These are phyloP conservation scores for Saiga tatarica DNA, from an alignment of 2,113 vertebrate genomes.

Conservation along the genomic window DNA sequence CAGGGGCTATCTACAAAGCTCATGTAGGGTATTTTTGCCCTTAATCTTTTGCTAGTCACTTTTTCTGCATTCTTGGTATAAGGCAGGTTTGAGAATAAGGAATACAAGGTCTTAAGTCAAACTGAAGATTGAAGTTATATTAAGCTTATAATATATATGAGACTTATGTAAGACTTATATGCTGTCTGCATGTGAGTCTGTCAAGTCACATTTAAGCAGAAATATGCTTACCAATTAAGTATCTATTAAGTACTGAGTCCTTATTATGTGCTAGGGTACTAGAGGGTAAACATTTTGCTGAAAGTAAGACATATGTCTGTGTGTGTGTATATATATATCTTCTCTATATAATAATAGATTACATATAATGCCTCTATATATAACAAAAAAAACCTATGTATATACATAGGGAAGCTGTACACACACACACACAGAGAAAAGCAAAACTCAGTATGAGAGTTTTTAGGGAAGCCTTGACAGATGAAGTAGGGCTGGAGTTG, in stretches of 20 bases:
- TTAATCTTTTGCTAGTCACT: background rate
- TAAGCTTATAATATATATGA: background rate
- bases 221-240: slow-evolving; percentile 1
- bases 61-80: background rate
- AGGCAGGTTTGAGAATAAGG: background rate
- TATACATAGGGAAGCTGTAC: background rate
- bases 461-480: background rate
- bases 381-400: background rate
- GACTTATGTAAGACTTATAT: background rate
- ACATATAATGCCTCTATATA: background rate
- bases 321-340: background rate
- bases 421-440: background rate
- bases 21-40: background rate
- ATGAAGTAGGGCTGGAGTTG: background rate
- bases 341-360: background rate
- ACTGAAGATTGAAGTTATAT: background rate
- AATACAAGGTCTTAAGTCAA: background rate
- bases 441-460: background rate
- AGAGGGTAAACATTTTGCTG: background rate
- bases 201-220: background rate
- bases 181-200: background rate
- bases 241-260: background rate
- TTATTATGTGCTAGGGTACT: background rate
- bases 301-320: background rate
- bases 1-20: background rate